phyloP scores from a whole-genome alignment of 2,797 vertebrate genomes.

The Otolemur crassicaudatus region DNA sequence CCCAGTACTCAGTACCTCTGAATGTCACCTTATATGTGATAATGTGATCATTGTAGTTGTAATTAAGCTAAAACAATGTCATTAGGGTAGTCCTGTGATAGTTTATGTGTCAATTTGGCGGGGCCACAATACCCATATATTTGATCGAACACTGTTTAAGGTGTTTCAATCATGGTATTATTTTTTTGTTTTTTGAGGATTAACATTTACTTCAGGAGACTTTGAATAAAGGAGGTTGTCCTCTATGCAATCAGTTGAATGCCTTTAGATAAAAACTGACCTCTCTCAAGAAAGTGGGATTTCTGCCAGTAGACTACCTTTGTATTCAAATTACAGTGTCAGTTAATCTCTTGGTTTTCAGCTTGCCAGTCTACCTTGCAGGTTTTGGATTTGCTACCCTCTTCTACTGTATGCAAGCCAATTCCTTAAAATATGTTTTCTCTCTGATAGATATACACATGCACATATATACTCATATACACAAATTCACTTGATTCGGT shows the following conservation, averaged over 20 bases:
- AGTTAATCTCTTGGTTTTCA: background rate
- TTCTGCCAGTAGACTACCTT: background rate
- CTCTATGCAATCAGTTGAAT: background rate
- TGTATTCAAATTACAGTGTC: background rate
- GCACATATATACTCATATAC: fast-evolving
- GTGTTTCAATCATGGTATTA: background rate
- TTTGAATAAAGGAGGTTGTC: background rate
- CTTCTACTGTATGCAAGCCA: background rate
- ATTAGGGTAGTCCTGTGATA: background rate
- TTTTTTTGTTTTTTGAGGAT: background rate
- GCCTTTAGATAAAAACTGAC: background rate
- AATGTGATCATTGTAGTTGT: background rate
- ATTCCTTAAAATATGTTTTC: background rate
- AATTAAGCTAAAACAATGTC: background rate
- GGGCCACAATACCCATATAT: background rate
- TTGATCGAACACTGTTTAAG: background rate
- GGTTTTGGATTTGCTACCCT: background rate
- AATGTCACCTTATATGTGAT: background rate
- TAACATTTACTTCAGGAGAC: background rate
- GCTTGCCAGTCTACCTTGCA: background rate
- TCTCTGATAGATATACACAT: background rate
- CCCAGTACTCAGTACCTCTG: background rate
- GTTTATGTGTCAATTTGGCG: background rate
- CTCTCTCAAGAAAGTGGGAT: background rate
- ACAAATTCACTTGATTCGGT: background rate